Conservation (phyloP, 2,797 vertebrate genomes). For the Geotria australis region DNA sequence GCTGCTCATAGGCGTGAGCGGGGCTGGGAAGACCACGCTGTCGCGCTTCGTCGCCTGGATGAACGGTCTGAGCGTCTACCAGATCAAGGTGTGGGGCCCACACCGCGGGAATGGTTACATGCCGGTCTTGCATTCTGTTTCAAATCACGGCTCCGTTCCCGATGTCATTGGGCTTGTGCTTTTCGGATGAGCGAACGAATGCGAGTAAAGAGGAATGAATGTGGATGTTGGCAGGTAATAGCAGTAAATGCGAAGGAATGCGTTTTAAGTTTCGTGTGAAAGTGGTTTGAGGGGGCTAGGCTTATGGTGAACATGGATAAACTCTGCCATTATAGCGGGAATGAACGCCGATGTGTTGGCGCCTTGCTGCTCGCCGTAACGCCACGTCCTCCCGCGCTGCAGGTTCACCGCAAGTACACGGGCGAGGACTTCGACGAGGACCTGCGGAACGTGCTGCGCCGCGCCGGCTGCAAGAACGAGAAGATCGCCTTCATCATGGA, state of each 20-base stretch:
- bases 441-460: slow-evolving; percentile 57
- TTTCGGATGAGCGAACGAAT: background rate
- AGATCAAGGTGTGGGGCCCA: slow-evolving; percentile 54
- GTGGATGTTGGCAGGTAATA: no score
- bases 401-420: slow-evolving; percentile 94
- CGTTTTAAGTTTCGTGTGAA: no score
- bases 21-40: slow-evolving; percentile 82
- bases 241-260: no score
- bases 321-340: no score
- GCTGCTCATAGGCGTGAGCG: slow-evolving; percentile 84
- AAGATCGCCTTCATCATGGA: slow-evolving; percentile 99
- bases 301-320: no score
- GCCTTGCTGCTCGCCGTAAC: no score
- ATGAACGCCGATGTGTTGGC: no score
- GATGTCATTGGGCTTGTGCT: background rate
- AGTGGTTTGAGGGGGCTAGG: no score
- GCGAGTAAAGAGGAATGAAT: background rate
- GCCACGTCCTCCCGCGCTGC: background rate
- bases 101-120: background rate
- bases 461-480: slow-evolving; percentile 91
- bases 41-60: slow-evolving; percentile 98
- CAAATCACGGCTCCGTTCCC: no score
- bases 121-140: no score
- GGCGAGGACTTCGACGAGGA: slow-evolving; percentile 98
- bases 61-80: slow-evolving; percentile 91